These are phyloP conservation scores for Ips typographus DNA, from an alignment of 1,140 invertebrate species.

Conservation along the genomic window DNA sequence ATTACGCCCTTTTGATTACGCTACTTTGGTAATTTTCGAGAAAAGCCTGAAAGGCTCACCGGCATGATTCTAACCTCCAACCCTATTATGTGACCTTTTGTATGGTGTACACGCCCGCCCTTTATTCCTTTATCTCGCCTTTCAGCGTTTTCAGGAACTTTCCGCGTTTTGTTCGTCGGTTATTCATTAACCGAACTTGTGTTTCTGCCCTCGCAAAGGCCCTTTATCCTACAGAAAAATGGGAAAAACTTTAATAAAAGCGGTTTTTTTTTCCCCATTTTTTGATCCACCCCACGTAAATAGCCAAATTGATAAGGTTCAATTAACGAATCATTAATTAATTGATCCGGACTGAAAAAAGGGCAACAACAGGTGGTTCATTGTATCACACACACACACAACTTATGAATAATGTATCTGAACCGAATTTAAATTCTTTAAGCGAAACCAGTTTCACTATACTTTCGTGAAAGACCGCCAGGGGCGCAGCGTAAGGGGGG, in stretches of 20 bases:
- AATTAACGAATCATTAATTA: too few relatives aligned
- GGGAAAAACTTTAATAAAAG: constrained; percentile 42
- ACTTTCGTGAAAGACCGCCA: constrained; percentile 30
- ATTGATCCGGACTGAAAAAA: constrained; percentile 9
- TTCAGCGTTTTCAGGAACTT: constrained; percentile 50
- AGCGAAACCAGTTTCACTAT: constrained; percentile 23
- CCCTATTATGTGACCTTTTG: constrained; percentile 47
- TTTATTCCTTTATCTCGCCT: constrained; percentile 50
- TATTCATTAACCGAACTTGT: constrained; percentile 48
- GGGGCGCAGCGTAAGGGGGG: too few relatives aligned
- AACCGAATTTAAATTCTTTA: constrained; percentile 36
- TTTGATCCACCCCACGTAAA: too few relatives aligned
- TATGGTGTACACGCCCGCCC: constrained; percentile 41
- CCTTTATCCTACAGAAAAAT: constrained; percentile 35
- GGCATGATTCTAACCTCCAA: constrained; percentile 41
- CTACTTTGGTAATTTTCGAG: constrained; percentile 43
- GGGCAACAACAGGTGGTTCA: constrained; percentile 32
- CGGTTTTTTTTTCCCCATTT: constrained; percentile 13
- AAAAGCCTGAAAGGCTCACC: constrained; percentile 28
- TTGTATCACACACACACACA: constrained; percentile 19
- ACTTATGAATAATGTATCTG: constrained; percentile 34
- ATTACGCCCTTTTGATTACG: constrained; percentile 35
- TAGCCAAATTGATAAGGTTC: too few relatives aligned
- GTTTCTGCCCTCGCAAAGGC: constrained; percentile 29
- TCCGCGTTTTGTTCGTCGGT: constrained; percentile 45